Conservation (phyloP, 92 coral and sea anemone genomes). For the Epizoanthus ramosus region DNA sequence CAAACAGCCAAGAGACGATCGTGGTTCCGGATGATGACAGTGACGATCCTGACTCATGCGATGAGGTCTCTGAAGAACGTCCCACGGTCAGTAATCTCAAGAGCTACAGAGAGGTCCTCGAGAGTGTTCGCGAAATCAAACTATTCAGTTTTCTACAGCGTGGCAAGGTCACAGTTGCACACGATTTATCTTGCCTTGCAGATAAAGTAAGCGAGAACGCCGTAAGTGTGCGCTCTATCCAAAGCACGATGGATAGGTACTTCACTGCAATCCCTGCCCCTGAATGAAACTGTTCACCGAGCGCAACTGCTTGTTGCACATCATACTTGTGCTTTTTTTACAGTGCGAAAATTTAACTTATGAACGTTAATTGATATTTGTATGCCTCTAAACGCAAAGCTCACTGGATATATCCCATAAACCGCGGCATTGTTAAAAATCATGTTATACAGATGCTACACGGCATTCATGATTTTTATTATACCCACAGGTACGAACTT, state of each 20-base stretch:
- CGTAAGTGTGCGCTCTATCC: constrained; percentile 34
- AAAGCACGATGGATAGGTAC: constrained; percentile 46
- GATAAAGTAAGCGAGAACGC: constrained; percentile 47
- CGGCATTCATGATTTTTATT: constrained; percentile 12
- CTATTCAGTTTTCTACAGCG: constrained; percentile 28
- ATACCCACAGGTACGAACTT: not conserved
- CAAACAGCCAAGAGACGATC: not conserved
- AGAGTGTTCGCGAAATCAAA: constrained; percentile 26
- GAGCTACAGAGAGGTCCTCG: constrained; percentile 24
- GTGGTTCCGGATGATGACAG: constrained; percentile 36
- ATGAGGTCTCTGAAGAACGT: not conserved
- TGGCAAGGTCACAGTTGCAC: constrained; percentile 45
- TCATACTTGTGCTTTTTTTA: constrained; percentile 16
- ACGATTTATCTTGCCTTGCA: constrained; percentile 45
- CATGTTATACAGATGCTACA: not conserved
- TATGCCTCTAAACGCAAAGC: no score
- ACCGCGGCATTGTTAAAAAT: constrained; percentile 1
- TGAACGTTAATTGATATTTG: no score
- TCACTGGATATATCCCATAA: constrained; percentile 16
- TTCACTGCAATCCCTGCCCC: constrained; percentile 34
- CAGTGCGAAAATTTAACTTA: constrained; percentile 11
- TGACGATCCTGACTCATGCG: constrained; percentile 20
- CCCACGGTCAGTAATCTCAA: not conserved
- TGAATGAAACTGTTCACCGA: constrained; percentile 30
- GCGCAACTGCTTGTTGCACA: constrained; percentile 12